Percentiles rank a stretch among this genome's conserved stretches.
These are phyloP conservation scores for Callitettix versicolor DNA, from an alignment of 1,140 invertebrate genomes.

Conservation along the genomic window DNA sequence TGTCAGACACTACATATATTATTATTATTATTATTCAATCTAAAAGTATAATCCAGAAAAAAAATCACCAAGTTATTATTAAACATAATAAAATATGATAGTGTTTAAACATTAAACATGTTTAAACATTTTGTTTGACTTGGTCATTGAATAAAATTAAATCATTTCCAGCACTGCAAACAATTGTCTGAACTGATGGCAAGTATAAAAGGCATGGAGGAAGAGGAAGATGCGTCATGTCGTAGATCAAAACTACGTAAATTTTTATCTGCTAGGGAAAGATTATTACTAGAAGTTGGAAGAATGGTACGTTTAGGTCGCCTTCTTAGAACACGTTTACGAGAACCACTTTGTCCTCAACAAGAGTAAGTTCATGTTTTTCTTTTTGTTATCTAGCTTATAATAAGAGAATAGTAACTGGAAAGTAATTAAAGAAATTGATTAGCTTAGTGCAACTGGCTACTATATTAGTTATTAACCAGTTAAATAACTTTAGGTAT, in stretches of 20 bases:
- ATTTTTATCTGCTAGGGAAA: conserved; percentile 50
- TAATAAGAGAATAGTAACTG: conserved; percentile 10
- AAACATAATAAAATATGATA: too few relatives aligned
- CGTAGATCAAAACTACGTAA: conserved; percentile 24
- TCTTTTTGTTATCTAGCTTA: neutral
- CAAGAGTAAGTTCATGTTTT: conserved; percentile 31
- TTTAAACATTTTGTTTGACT: too few relatives aligned
- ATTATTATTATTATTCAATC: too few relatives aligned
- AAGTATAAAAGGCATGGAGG: conserved; percentile 6
- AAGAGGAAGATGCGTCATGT: conserved; percentile 16
- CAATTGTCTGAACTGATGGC: conserved; percentile 42
- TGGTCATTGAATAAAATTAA: too few relatives aligned
- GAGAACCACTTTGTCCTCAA: conserved; percentile 44
- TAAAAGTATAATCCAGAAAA: too few relatives aligned
- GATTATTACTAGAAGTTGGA: conserved; percentile 58
- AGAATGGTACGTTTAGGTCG: conserved; percentile 59
- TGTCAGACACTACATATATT: too few relatives aligned
- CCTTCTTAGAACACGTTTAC: conserved; percentile 52
- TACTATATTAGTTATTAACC: too few relatives aligned
- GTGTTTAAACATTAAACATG: too few relatives aligned
- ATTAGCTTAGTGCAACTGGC: too few relatives aligned
- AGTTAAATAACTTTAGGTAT: too few relatives aligned
- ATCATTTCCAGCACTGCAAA: conserved; percentile 42
- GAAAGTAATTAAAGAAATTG: too few relatives aligned
- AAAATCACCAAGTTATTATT: too few relatives aligned